Evolutionary conservation across 37 sponge, comb jelly and placozoan genomes (phyloP), one percentile per base, ranked within the genome.

Genomic region (Chondrilla cf. caribensis): DNA sequence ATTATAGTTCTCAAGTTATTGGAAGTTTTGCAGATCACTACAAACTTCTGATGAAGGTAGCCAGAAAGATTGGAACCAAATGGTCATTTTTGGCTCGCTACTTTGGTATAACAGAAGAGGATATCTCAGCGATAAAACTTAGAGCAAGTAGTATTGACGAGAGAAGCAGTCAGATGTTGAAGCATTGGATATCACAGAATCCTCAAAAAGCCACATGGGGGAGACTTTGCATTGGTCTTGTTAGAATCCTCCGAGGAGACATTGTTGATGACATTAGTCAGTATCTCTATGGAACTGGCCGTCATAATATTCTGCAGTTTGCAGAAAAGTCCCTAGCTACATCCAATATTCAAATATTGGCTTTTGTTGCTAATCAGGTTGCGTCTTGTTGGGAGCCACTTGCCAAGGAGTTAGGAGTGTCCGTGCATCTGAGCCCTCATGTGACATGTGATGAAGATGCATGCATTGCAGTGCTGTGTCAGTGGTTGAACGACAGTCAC

Each of bases 51-150:
- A 33, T 4, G 4, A 33, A 67, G 32, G 33, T 67, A 3, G 35
- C 33, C 33, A 28, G 15, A 3, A 28, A 33, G 29, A 28, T 67
- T 28, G 68, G 68, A 31, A 33, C 33, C 15, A 67, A 28, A 26
- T 67, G 68, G 68, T 33, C 68, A 6, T 67, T 67, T 25, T 67
- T 67, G 35, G 68, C 68, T 4, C 68, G 68, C 17, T 67, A 33
- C 33, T 33, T 67, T 67, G 68, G 68, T 67, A 28, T 67, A 17
- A 1, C 26, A 26, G 68, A 67, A 33, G 32, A 8, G 2, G 29
- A 18, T 33, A 67, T 67, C n/a, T 18, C 2, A 6, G 4, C 68
- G 4, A 1, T 25, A 17, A 33, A 67, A 28, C 17, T 17, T 31
- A 0, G 68, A 31, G 26, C 68, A 67, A 33, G 35, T 31, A 26